Evolutionary conservation across 92 coral and sea anemone genomes (phyloP).

Genomic region (Porites lobata): DNA sequence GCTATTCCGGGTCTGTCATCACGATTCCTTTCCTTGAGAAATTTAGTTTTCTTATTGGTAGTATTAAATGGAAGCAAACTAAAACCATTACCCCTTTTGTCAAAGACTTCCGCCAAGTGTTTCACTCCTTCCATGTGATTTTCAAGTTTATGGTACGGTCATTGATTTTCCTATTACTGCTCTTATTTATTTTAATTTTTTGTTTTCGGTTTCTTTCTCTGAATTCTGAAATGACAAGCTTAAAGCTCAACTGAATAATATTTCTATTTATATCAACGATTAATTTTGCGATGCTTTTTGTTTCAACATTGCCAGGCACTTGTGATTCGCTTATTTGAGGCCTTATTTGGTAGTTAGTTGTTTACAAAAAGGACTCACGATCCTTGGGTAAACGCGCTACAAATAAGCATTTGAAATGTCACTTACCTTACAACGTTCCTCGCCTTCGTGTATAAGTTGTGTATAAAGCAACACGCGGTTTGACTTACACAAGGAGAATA

Average conservation of each 20-base stretch:
- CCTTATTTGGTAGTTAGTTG: background rate
- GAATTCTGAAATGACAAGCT: background rate
- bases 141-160: background rate
- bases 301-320: background rate
- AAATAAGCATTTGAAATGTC: background rate
- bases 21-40: too few species aligned
- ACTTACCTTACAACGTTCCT: constrained; percentile 6
- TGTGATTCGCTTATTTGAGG: constrained; percentile 16
- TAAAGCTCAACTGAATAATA: too few species aligned
- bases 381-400: background rate
- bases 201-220: constrained; percentile 2
- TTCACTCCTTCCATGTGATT: background rate
- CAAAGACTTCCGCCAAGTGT: background rate
- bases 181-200: background rate
- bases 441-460: background rate
- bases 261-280: background rate
- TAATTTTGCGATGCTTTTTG: background rate
- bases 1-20: too few species aligned
- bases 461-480: background rate
- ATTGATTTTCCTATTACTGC: too few species aligned
- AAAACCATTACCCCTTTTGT: background rate
- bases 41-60: too few species aligned
- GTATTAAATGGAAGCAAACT: background rate
- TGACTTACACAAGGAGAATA: background rate
- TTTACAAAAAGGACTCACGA: background rate